Evolutionary conservation across 2,888 invertebrate species (phyloP).

Genomic region (Marasmarcha lunaedactyla): DNA sequence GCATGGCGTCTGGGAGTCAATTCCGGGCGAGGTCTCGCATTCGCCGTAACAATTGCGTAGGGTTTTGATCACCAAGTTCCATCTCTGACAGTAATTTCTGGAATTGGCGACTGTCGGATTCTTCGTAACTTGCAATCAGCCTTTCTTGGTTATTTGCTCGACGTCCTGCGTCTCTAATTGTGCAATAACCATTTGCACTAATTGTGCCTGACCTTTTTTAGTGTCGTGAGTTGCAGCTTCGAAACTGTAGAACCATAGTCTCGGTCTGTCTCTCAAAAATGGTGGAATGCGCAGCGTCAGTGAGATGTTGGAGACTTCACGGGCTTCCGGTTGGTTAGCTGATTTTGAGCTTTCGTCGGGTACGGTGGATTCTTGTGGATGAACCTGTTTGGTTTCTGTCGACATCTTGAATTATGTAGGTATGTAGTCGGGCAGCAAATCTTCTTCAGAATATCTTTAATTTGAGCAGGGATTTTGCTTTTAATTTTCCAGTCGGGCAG

Average conservation of each 20-base stretch:
- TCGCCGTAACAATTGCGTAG: background rate
- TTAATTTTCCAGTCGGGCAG: too few relatives aligned
- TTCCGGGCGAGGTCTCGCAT: background rate
- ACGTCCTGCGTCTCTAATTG: background rate
- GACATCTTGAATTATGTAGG: too few relatives aligned
- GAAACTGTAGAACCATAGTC: conserved; percentile 7
- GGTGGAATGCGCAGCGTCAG: conserved; percentile 4
- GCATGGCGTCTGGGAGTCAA: background rate
- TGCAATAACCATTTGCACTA: background rate
- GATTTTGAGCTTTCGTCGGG: too few relatives aligned
- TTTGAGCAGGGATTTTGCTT: too few relatives aligned
- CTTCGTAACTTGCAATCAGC: background rate
- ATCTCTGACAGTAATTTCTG: background rate
- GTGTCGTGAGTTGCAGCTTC: conserved; percentile 7
- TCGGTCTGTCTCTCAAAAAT: conserved; percentile 6
- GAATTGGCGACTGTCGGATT: background rate
- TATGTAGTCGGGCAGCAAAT: too few relatives aligned
- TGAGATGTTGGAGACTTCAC: background rate
- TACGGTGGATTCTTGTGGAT: too few relatives aligned
- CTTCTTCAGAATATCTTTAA: too few relatives aligned
- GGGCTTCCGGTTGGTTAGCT: background rate
- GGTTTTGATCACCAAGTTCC: background rate
- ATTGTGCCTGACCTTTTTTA: conserved; percentile 2
- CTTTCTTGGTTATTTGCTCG: conserved; percentile 2
- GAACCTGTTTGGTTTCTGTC: too few relatives aligned